phyloP scores from a whole-genome alignment of 2,888 invertebrate genomes.

The Ochropleura leucogaster region DNA sequence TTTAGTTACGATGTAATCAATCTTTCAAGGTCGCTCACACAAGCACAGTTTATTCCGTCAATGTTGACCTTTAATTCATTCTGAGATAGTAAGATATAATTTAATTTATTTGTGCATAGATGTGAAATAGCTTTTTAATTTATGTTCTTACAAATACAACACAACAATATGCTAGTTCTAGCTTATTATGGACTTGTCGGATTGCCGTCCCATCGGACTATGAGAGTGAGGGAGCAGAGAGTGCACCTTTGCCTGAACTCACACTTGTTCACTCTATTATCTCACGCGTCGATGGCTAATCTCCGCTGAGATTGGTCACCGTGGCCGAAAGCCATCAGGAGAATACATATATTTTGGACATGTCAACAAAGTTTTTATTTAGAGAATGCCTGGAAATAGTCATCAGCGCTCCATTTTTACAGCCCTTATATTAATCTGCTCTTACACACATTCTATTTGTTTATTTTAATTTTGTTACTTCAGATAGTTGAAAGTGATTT shows the following conservation, averaged over 20 bases:
- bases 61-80: conserved; percentile 20
- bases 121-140: neutral
- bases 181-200: neutral
- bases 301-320: too few relatives aligned
- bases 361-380: neutral
- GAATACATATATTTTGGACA: neutral
- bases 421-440: conserved; percentile 41
- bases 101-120: neutral
- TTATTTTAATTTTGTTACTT: conserved; percentile 23
- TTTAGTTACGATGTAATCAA: neutral
- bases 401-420: conserved; percentile 18
- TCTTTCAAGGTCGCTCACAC: conserved; percentile 14
- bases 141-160: neutral
- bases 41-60: neutral
- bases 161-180: conserved; percentile 47
- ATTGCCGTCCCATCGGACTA: too few relatives aligned
- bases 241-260: too few relatives aligned
- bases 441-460: conserved; percentile 33
- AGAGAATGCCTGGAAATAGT: conserved; percentile 26
- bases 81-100: neutral
- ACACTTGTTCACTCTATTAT: too few relatives aligned
- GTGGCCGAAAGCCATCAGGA: too few relatives aligned
- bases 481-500: neutral
- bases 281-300: too few relatives aligned
- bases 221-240: too few relatives aligned